Conservation (phyloP, 2,113 vertebrate species). For the Euleptes europaea region DNA sequence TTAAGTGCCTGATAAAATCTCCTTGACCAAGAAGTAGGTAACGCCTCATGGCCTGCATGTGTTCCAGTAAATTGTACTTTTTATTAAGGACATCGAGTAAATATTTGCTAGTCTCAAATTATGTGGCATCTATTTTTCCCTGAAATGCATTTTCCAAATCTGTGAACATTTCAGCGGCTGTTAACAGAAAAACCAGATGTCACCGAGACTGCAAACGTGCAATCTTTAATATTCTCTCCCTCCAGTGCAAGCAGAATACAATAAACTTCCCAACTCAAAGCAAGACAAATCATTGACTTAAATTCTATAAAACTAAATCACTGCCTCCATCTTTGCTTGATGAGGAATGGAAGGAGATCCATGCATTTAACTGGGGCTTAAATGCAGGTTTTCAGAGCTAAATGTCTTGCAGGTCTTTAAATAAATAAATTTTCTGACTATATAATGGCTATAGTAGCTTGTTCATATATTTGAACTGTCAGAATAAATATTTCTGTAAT, state of each 20-base stretch:
- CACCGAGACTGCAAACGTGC: not conserved
- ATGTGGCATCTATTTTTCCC: conserved; percentile 94
- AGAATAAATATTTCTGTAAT: not conserved
- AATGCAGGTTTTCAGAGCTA: not conserved
- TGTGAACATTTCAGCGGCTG: conserved; percentile 90
- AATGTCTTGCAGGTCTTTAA: too few relatives aligned
- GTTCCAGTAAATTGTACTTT: conserved; percentile 93
- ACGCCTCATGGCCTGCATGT: conserved; percentile 95
- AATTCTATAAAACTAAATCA: not conserved
- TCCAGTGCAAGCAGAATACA: not conserved
- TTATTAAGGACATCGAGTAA: conserved; percentile 92
- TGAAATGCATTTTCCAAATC: conserved; percentile 96
- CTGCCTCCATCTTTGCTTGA: not conserved
- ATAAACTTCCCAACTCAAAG: not conserved
- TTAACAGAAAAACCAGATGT: not conserved
- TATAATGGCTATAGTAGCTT: not conserved
- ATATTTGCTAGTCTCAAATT: conserved; percentile 96
- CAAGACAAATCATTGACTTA: not conserved
- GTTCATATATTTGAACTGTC: not conserved
- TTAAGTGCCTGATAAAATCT: conserved; percentile 96
- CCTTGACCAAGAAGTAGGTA: conserved; percentile 97
- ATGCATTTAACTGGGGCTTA: not conserved
- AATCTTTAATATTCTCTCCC: conserved; percentile 5
- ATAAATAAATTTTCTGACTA: too few relatives aligned
- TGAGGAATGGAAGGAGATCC: not conserved